These are phyloP conservation scores for Cantharis lateralis DNA, from an alignment of 2,888 invertebrate genomes.

Conservation along the genomic window DNA sequence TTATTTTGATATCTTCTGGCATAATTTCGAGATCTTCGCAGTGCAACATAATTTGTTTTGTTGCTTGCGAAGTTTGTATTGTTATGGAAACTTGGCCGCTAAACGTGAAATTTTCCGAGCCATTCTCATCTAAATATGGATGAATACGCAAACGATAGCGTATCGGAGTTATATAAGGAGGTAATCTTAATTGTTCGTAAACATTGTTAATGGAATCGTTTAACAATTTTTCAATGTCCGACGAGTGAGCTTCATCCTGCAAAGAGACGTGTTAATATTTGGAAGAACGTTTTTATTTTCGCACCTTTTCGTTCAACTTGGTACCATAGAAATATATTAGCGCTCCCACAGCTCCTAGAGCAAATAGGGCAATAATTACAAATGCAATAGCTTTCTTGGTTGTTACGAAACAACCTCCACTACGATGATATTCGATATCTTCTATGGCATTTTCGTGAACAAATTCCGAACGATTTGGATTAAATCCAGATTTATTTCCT, in stretches of 20 bases:
- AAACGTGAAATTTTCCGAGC: constrained; percentile 48
- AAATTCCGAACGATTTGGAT: constrained; percentile 64
- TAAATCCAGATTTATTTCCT: constrained; percentile 38
- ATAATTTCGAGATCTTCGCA: constrained; percentile 45
- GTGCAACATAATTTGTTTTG: constrained; percentile 49
- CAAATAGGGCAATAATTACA: constrained; percentile 48
- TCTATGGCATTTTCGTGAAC: constrained; percentile 61
- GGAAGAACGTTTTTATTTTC: background rate
- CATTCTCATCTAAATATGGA: constrained; percentile 47
- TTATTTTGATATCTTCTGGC: constrained; percentile 42
- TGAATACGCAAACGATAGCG: constrained; percentile 49
- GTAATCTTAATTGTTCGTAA: constrained; percentile 45
- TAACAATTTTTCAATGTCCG: constrained; percentile 49
- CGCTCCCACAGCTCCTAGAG: constrained; percentile 45
- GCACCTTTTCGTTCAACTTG: constrained; percentile 18
- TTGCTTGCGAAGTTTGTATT: constrained; percentile 44
- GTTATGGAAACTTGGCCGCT: constrained; percentile 47
- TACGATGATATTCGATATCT: constrained; percentile 63
- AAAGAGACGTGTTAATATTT: constrained; percentile 4
- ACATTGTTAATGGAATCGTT: constrained; percentile 46
- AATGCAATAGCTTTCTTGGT: constrained; percentile 63
- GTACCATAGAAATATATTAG: constrained; percentile 52
- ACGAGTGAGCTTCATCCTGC: constrained; percentile 43
- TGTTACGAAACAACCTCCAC: constrained; percentile 66
- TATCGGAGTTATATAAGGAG: constrained; percentile 42